These are phyloP conservation scores for Rhinopomastus cyanomelas DNA, from an alignment of 2,113 vertebrate species.

Conservation along the genomic window DNA sequence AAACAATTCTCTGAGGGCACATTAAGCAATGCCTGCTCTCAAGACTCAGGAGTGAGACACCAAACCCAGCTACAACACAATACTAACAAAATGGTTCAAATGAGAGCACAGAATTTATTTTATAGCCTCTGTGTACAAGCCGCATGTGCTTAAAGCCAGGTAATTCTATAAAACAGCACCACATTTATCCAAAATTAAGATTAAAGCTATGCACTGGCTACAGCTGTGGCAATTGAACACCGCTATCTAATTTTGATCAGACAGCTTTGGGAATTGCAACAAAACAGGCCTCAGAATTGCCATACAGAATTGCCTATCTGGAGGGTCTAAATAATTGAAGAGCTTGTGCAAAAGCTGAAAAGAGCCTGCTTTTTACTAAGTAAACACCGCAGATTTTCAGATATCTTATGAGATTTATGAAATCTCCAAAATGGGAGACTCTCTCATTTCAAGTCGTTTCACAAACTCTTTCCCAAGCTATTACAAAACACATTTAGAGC, in stretches of 20 bases:
- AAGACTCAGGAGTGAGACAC: neutral
- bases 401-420: neutral
- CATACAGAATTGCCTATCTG: neutral
- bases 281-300: neutral
- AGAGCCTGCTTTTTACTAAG: neutral
- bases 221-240: neutral
- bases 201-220: neutral
- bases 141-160: neutral
- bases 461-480: neutral
- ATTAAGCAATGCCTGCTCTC: neutral
- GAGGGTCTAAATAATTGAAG: constrained; percentile 7
- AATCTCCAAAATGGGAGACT: neutral
- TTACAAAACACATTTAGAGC: neutral
- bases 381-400: neutral
- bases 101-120: neutral
- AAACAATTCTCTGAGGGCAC: neutral
- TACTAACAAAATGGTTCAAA: neutral
- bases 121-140: neutral
- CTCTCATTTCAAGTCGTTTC: neutral
- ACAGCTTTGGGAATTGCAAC: neutral
- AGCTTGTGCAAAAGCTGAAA: neutral
- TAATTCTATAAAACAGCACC: neutral
- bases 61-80: neutral
- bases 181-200: neutral
- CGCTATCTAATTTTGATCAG: neutral